Evolutionary conservation across 2,113 vertebrate genomes (phyloP), one percentile per base, ranked within the genome.

Genomic region (Phrynosoma platyrhinos): DNA sequence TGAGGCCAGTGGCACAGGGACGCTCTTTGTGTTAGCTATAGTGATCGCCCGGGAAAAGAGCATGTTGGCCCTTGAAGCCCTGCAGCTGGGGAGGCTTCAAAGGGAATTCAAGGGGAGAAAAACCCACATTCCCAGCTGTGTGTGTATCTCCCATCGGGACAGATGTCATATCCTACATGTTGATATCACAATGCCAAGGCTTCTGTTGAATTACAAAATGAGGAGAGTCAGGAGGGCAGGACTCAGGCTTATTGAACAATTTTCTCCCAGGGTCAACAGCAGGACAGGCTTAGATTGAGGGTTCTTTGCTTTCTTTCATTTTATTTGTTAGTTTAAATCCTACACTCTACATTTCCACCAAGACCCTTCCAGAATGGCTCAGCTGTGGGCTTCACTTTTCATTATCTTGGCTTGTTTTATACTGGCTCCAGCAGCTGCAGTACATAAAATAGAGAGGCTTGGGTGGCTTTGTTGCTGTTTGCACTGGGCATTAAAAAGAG

Each of bases 41-140:
- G 87, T 94, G 89, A 90, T 92, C 91, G 91, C 91, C 92, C 91
- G 87, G 64, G 90, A 82, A 92, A 91, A 88, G 83, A 83, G 71
- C 89, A 36, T 53, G 42, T n/a, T 92, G 91, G 88, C 66, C 91
- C 27, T 5, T 87, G 40, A 89, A 88, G 0, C n/a, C 90, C 32
- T 5, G 14, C 23, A 75, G 47, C 83, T 75, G 71, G 69, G n/a
- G 30, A 27, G 7, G 42, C 42, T 47, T 55, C 47, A 72, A 25
- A 36, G 47, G 47, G 42, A 52, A 53, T 4, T 5, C 25, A 52
- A 55, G 42, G 62, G 20, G 64, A 58, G 32, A 62, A 30, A 36
- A 10, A 52, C 53, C 52, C 32, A 13, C 25, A 64, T 85, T 64
- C 36, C n/a, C 32, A 85, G 53, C 55, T 76, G 53, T 47, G 47